Conservation (phyloP, 92 coral and sea anemone species). For the Pocillopora meandrina region DNA sequence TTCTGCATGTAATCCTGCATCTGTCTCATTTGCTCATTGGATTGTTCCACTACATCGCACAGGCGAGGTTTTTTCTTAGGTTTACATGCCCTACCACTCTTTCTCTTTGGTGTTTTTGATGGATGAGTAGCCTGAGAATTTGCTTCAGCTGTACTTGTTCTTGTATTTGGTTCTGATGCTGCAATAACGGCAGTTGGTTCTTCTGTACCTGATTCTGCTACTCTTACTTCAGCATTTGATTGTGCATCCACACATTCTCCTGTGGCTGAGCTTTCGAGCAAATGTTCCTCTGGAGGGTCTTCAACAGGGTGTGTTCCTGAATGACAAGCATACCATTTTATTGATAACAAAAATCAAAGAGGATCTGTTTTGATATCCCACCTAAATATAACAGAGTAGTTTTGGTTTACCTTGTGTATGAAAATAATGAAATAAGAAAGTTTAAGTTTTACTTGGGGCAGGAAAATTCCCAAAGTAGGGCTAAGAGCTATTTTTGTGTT, state of each 20-base stretch:
- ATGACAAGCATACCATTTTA: constrained; percentile 48
- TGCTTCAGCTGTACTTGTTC: constrained; percentile 38
- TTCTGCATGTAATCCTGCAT: constrained; percentile 36
- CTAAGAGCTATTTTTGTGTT: no score
- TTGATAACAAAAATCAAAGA: no score
- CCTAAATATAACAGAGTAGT: no score
- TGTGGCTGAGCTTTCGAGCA: constrained; percentile 36
- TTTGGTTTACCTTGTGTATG: no score
- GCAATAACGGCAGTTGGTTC: constrained; percentile 41
- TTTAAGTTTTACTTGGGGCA: no score
- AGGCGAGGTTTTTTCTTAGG: constrained; percentile 47
- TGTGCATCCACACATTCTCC: constrained; percentile 11
- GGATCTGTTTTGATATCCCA: no score
- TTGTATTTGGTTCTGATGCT: no score
- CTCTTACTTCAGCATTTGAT: constrained; percentile 49
- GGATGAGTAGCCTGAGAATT: constrained; percentile 45
- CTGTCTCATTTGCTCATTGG: constrained; percentile 52
- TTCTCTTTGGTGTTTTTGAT: constrained; percentile 58
- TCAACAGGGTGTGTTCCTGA: constrained; percentile 52
- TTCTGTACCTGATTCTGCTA: constrained; percentile 28
- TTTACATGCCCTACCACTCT: constrained; percentile 32
- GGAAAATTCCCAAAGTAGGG: no score
- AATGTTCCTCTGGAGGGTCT: constrained; percentile 54
- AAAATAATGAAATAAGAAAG: no score
- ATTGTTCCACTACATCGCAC: constrained; percentile 53